Evolutionary conservation across 1,140 invertebrate genomes (phyloP).

Genomic region (Drosophila triauraria): DNA sequence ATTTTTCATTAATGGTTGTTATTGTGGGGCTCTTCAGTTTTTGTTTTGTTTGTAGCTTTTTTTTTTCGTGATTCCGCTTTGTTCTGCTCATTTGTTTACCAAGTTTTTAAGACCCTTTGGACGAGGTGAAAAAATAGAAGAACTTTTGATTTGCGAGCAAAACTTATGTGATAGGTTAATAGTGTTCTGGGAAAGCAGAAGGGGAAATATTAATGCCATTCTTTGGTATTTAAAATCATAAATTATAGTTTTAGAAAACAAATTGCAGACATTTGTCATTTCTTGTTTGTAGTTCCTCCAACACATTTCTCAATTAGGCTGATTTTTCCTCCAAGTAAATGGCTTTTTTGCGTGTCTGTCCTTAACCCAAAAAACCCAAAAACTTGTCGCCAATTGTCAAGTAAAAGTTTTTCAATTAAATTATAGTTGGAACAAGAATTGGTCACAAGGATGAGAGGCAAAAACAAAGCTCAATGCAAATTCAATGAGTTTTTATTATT

Average conservation of each 20-base stretch:
- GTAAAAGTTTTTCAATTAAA: slow-evolving; percentile 42
- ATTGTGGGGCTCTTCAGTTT: slow-evolving; percentile 41
- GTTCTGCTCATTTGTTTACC: slow-evolving; percentile 68
- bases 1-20: slow-evolving; percentile 67
- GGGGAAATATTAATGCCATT: neutral
- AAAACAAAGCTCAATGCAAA: slow-evolving; percentile 17
- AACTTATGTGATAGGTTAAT: slow-evolving; percentile 24
- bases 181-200: slow-evolving; percentile 4
- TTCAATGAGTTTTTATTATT: slow-evolving; percentile 42
- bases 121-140: slow-evolving; percentile 14
- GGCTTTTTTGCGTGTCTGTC: slow-evolving; percentile 34
- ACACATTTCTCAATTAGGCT: slow-evolving; percentile 3
- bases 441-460: slow-evolving; percentile 31
- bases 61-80: slow-evolving; percentile 61
- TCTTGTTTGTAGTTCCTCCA: neutral
- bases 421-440: slow-evolving; percentile 37
- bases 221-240: too few relatives aligned
- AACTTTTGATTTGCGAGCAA: slow-evolving; percentile 32
- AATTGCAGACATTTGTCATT: neutral
- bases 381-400: slow-evolving; percentile 16
- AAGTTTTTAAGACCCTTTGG: slow-evolving; percentile 61
- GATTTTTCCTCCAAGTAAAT: slow-evolving; percentile 19
- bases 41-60: slow-evolving; percentile 36
- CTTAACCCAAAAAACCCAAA: slow-evolving; percentile 32
- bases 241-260: neutral